Base-by-base conservation (phyloP, 2,888 invertebrate species). In the Hyposoter didymator region DNA sequence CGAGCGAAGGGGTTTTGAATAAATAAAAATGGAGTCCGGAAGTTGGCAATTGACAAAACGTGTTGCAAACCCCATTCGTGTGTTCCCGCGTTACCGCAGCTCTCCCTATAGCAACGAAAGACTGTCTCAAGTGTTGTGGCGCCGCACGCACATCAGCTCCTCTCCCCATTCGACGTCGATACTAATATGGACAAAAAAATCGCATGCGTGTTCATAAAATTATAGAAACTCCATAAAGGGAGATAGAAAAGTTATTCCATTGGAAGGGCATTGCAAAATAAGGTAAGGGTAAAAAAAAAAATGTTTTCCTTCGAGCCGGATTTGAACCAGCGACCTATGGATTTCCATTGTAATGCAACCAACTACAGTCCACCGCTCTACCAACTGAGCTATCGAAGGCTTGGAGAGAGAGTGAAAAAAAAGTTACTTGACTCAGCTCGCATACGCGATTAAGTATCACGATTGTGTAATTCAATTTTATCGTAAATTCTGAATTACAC, bases 301-400 rank as follows among this genome's bases (percentile, higher is more conserved):
- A 47, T 49, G 17, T 28, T 5, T 12, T 92, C 93, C 92, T 93
- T 92, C 92, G 93, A 92, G 93, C 92, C 92, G 92, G 93, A 93
- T 92, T 93, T 93, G 93, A 93, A 93, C 93, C 93, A 93, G 93
- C 93, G 93, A 93, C 93, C 93, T 93, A 93, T 93, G 93, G 93
- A 93, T 93, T 10, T 88, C 93, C 28, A 93, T 93, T 93, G 94
- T 93, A 93, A 93, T 93, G 93, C 93, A 55, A 22, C 80, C 86
- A 82, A 85, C 88, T 87, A 93, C 93, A 93, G 93, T 93, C 93
- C 93, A 93, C 93, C 93, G 93, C 93, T 93, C 93, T 93, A 93
- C 93, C 93, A 94, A 93, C 93, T 93, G 79, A 79, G 70, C 79
- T 78, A 78, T 81, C 80, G 80, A 81, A 81, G 80, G 78, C 49